Base-by-base conservation (phyloP, 2,797 vertebrate genomes). In the Acropternis orthonyx region DNA sequence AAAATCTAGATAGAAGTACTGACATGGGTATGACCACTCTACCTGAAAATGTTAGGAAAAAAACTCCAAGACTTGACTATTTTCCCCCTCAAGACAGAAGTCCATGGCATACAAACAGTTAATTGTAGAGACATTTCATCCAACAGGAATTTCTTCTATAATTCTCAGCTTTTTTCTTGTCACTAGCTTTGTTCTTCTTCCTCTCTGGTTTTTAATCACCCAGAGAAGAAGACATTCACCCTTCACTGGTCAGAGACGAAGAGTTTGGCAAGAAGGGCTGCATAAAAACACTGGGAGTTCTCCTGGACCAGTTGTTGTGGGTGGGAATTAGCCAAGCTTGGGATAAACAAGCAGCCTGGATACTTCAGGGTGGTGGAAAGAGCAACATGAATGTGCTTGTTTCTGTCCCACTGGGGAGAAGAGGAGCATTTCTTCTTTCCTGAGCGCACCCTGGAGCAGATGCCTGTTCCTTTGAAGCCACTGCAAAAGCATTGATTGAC, bases 381-480 rank as follows among this genome's bases (percentile, higher is more conserved):
- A 72, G 37, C 58, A 41, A 9, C 0, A 16, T 1, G 19, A 66
- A 65, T 1, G 2, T 27, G 23, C 4, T 13, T 2, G 0, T 12
- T 84, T 61, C 37, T 30, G 18, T 82, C 36, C 32, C 69, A 58
- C 24, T 21, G 36, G 76, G 56, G 36, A 77, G 14, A 4, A 91
- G 41, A 65, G 15, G 78, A 78, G 10, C 2, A 5, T 37, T 92
- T 75, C 39, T 93, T 39, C 61, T 59, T 28, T 44, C 46, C 19
- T 44, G 58, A 5, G 3, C 14, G 18, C 69, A 23, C 9, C 0
- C 4, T 52, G 56, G 26, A 86, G 68, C 58, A 75, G 76, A n/a
- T 43, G 10, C 37, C 37, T 73, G 30, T 2, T 73, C 23, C 63
- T 85, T 80, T 85, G 84, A 91, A 94, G 54, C 6, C 80, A 32